Evolutionary conservation across 2,113 vertebrate species (phyloP).

Genomic region (Xyliphius kryptos): DNA sequence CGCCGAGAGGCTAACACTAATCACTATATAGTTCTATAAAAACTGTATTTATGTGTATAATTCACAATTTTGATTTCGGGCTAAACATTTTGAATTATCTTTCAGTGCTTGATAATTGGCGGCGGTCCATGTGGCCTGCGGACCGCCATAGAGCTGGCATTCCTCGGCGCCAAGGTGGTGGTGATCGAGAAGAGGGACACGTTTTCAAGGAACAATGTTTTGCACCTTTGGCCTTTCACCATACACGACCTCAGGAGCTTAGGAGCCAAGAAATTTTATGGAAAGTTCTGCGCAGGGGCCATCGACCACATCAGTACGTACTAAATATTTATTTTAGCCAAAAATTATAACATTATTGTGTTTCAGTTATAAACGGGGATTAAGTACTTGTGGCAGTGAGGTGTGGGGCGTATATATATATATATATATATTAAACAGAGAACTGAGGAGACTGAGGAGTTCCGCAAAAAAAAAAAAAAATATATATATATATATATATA

Average conservation of each 20-base stretch:
- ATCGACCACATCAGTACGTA: constrained; percentile 98
- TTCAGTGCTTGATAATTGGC: constrained; percentile 90
- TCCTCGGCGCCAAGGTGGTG: constrained; percentile 89
- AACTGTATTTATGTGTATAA: too few species aligned
- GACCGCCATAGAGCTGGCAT: constrained; percentile 89
- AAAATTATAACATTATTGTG: too few species aligned
- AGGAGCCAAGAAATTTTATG: constrained; percentile 95
- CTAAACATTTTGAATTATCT: not conserved
- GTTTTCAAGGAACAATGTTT: constrained; percentile 93
- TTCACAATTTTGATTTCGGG: too few species aligned
- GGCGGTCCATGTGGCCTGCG: constrained; percentile 90
- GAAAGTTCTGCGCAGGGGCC: constrained; percentile 94
- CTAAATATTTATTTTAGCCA: not conserved
- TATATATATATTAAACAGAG: constrained; percentile 13
- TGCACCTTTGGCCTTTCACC: constrained; percentile 96
- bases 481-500: too few species aligned
- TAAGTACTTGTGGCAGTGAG: too few species aligned
- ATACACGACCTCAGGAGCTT: constrained; percentile 91
- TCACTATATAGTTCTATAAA: too few species aligned
- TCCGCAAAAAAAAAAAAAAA: too few species aligned
- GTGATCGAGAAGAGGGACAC: constrained; percentile 93
- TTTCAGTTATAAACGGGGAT: too few species aligned
- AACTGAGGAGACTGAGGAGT: constrained; percentile 18
- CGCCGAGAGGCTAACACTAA: too few species aligned
- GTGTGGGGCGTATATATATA: too few species aligned